A percentile compares a stretch with the other conserved stretches of the same genome.
These are phyloP conservation scores for Drosophila lowei DNA, from an alignment of 1,140 invertebrate species.

Conservation along the genomic window DNA sequence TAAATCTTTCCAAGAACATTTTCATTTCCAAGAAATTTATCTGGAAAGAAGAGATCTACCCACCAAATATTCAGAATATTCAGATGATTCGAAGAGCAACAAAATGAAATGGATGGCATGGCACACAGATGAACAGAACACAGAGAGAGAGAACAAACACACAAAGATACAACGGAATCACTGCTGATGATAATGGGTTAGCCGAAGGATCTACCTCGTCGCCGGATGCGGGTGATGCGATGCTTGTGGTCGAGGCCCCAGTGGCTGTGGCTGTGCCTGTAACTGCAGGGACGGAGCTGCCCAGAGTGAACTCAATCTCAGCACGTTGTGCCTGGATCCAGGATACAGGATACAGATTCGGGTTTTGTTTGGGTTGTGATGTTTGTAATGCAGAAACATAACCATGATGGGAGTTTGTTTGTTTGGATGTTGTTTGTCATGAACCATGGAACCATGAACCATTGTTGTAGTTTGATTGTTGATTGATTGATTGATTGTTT, in stretches of 20 bases:
- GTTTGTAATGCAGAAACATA: background rate
- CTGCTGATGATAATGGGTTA: slow-evolving; percentile 32
- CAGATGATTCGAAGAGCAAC: too few relatives aligned
- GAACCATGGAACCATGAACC: slow-evolving; percentile 68
- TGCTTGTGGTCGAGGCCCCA: slow-evolving; percentile 36
- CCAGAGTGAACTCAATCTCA: slow-evolving; percentile 96
- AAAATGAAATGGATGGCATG: slow-evolving; percentile 1
- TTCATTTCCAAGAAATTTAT: too few relatives aligned
- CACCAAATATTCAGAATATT: too few relatives aligned
- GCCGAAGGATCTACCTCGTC: slow-evolving; percentile 72
- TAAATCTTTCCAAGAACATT: too few relatives aligned
- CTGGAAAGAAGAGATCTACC: too few relatives aligned
- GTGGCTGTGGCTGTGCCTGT: slow-evolving; percentile 7
- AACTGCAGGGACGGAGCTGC: slow-evolving; percentile 47
- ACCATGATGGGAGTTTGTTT: slow-evolving; percentile 24
- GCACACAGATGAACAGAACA: background rate
- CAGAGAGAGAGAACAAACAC: slow-evolving; percentile 25
- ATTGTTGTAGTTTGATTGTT: slow-evolving; percentile 38
- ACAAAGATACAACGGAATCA: slow-evolving; percentile 50
- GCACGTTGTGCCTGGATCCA: slow-evolving; percentile 92
- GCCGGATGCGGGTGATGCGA: slow-evolving; percentile 56
- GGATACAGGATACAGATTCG: slow-evolving; percentile 8
- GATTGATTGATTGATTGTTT: slow-evolving; percentile 7
- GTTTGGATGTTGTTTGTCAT: slow-evolving; percentile 53
- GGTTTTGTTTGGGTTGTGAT: slow-evolving; percentile 20